phyloP scores from a whole-genome alignment of 2,113 vertebrate species.

The Pterocles burchelli region DNA sequence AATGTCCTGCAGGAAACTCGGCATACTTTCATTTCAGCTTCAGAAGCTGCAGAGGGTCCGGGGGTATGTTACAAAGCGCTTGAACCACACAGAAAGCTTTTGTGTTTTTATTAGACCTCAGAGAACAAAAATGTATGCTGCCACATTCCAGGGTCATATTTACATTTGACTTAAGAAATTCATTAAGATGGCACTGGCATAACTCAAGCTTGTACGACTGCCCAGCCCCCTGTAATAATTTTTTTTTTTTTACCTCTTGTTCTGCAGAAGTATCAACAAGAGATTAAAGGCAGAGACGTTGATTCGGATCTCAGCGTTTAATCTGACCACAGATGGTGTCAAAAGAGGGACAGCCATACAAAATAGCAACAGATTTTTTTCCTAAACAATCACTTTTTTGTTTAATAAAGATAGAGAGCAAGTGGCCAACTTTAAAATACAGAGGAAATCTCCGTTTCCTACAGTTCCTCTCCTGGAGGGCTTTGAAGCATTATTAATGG shows the following conservation, averaged over 20 bases:
- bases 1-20: background rate
- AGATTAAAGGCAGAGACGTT: slow-evolving; percentile 14
- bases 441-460: background rate
- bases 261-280: background rate
- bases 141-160: background rate
- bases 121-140: background rate
- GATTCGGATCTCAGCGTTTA: slow-evolving; percentile 5
- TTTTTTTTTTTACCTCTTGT: background rate
- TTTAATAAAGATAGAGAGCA: background rate
- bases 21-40: background rate
- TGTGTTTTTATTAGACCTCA: background rate
- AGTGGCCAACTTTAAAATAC: background rate
- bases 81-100: background rate
- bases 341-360: background rate
- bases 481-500: background rate
- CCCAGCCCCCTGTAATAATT: background rate
- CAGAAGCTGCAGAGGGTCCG: background rate
- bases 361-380: background rate
- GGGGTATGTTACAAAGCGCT: background rate
- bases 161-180: background rate
- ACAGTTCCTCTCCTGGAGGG: background rate
- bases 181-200: background rate
- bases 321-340: slow-evolving; percentile 45
- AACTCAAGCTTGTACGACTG: background rate
- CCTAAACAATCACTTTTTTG: background rate